phyloP scores from a whole-genome alignment of 2,797 vertebrate genomes.

The Eulemur mongoz region DNA sequence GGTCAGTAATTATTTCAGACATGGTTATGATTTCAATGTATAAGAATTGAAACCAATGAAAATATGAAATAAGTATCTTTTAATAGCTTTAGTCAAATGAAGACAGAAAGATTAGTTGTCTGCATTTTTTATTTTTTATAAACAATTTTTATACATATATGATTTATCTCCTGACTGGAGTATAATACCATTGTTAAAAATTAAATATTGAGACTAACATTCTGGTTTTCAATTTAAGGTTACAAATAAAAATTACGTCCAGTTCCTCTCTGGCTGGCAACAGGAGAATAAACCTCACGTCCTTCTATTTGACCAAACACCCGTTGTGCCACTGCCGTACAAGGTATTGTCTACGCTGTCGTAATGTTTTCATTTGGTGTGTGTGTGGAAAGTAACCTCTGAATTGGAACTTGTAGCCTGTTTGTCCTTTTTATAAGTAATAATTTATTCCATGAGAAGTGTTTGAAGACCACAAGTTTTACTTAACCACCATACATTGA shows the following conservation, averaged over 20 bases:
- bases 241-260: slow-evolving; percentile 92
- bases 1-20: background rate
- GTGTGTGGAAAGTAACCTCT: accelerated
- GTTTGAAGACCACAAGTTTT: background rate
- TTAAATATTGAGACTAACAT: background rate
- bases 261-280: slow-evolving; percentile 94
- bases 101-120: background rate
- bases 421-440: background rate
- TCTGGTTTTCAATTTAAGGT: slow-evolving; percentile 86
- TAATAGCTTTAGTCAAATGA: background rate
- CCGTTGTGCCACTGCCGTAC: slow-evolving; percentile 91
- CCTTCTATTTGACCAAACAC: slow-evolving; percentile 96
- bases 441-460: background rate
- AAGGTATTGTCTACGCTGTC: slow-evolving; percentile 87
- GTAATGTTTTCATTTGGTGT: background rate
- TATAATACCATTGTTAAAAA: background rate
- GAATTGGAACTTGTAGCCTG: accelerated
- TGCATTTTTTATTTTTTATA: background rate
- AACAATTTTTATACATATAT: background rate
- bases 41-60: background rate
- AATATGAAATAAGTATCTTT: background rate
- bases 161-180: background rate
- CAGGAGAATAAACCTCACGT: slow-evolving; percentile 96
- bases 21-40: background rate
- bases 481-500: accelerated